Conservation (phyloP, 2,113 vertebrate species). For the Cyprinodon tularosa region DNA sequence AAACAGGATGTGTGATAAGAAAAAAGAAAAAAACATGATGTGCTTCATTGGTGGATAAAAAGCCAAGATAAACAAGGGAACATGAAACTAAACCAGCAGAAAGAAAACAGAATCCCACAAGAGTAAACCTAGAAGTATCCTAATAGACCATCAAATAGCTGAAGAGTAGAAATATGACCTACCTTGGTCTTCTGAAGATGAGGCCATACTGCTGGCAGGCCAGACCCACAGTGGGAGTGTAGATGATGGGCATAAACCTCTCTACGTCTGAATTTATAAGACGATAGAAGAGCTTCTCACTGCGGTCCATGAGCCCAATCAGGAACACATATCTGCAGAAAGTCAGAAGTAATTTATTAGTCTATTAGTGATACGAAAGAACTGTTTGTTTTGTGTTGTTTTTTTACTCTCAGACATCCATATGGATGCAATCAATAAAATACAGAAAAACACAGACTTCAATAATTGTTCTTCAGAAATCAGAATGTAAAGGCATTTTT, state of each 20-base stretch:
- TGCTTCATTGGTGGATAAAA: too few species aligned
- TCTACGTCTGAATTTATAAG: conserved; percentile 90
- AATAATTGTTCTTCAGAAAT: background rate
- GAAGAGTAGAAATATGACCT: conserved; percentile 57
- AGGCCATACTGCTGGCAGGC: conserved; percentile 96
- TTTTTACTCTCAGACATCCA: background rate
- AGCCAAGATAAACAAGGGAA: too few species aligned
- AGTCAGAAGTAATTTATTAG: conserved; percentile 15
- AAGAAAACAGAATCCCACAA: background rate
- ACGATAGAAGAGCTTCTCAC: conserved; percentile 96
- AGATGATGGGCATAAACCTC: conserved; percentile 96
- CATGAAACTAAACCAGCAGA: too few species aligned
- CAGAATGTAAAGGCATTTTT: conserved; percentile 22
- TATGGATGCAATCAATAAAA: background rate
- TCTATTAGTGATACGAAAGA: background rate
- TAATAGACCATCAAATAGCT: background rate
- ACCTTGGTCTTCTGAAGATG: conserved; percentile 93
- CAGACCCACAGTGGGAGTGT: conserved; percentile 95
- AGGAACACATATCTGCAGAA: conserved; percentile 90
- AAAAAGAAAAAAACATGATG: too few species aligned
- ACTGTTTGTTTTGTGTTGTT: conserved; percentile 13
- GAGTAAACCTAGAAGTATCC: too few species aligned
- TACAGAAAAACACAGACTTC: background rate
- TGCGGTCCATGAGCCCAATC: conserved; percentile 95
- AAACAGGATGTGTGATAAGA: too few species aligned